Evolutionary conservation across 1,140 invertebrate genomes (phyloP).

Genomic region (Drosophila neocordata): DNA sequence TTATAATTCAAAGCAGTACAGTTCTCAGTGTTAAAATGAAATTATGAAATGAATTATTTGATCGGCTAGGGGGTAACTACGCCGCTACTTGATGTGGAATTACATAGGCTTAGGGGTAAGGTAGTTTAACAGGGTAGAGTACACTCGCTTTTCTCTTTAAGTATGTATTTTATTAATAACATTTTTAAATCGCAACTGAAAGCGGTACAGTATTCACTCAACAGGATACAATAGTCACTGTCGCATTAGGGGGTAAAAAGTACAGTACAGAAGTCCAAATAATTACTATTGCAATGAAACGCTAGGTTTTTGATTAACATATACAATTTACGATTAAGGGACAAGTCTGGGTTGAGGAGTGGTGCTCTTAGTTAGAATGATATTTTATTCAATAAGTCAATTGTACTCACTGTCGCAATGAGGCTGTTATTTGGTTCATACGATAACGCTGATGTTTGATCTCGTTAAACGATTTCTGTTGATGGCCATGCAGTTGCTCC

Average conservation of each 20-base stretch:
- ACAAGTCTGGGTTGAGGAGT: no score
- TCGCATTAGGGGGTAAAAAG: no score
- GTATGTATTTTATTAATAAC: no score
- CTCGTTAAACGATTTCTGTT: conserved; percentile 94
- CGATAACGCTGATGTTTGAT: conserved; percentile 95
- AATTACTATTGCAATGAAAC: no score
- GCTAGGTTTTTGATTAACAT: no score
- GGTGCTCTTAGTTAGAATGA: no score
- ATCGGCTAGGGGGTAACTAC: neutral
- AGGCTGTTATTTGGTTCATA: conserved; percentile 90
- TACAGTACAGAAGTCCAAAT: no score
- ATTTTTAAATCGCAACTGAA: neutral
- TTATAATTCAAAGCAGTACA: neutral
- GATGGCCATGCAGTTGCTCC: conserved; percentile 91
- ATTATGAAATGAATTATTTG: neutral
- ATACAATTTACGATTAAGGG: no score
- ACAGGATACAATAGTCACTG: no score
- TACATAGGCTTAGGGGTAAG: neutral
- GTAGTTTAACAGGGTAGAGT: neutral
- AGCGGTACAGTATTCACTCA: neutral
- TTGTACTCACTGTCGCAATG: conserved; percentile 88
- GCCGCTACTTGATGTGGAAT: no score
- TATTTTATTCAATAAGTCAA: neutral
- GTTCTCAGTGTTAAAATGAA: neutral
- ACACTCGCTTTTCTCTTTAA: neutral